Percentiles rank a stretch among this genome's conserved stretches.
phyloP scores from a whole-genome alignment of 2,888 invertebrate genomes.

The Melieria picta region DNA sequence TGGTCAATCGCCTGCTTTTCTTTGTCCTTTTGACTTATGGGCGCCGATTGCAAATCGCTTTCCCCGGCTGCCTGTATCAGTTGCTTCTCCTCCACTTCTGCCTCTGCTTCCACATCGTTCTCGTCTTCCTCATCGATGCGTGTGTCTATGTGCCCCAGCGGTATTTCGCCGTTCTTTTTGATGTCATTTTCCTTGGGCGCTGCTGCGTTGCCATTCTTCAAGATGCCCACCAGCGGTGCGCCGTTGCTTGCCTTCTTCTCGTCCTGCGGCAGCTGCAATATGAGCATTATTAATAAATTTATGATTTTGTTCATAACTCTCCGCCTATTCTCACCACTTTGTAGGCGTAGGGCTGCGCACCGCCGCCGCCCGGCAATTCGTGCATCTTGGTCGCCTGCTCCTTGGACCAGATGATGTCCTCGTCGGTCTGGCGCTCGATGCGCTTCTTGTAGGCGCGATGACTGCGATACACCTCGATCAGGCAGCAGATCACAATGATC shows the following conservation, averaged over 20 bases:
- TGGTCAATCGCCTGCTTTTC: neutral
- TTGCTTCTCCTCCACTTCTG: conserved; percentile 29
- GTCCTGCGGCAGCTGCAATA: conserved; percentile 59
- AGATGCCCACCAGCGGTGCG: conserved; percentile 62
- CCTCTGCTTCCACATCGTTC: conserved; percentile 39
- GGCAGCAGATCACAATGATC: conserved; percentile 73
- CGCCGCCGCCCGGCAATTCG: conserved; percentile 69
- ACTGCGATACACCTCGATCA: conserved; percentile 81
- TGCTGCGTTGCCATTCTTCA: conserved; percentile 63
- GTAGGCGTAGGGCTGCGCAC: conserved; percentile 65
- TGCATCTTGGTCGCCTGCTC: conserved; percentile 77
- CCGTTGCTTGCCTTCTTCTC: conserved; percentile 58
- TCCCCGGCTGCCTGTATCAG: conserved; percentile 36
- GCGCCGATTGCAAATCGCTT: conserved; percentile 27
- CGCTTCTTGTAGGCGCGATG: conserved; percentile 78
- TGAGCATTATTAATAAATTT: neutral
- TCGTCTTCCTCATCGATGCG: conserved; percentile 59
- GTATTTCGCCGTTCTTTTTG: conserved; percentile 52
- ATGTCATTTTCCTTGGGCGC: conserved; percentile 46
- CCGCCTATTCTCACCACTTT: conserved; percentile 67
- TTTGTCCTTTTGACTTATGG: conserved; percentile 1
- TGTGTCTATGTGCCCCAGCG: conserved; percentile 45
- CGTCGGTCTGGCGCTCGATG: conserved; percentile 80
- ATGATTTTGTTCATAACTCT: neutral
- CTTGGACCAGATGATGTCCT: conserved; percentile 77